phyloP scores from a whole-genome alignment of 2,113 vertebrate species.

The Glaucidium brasilianum region DNA sequence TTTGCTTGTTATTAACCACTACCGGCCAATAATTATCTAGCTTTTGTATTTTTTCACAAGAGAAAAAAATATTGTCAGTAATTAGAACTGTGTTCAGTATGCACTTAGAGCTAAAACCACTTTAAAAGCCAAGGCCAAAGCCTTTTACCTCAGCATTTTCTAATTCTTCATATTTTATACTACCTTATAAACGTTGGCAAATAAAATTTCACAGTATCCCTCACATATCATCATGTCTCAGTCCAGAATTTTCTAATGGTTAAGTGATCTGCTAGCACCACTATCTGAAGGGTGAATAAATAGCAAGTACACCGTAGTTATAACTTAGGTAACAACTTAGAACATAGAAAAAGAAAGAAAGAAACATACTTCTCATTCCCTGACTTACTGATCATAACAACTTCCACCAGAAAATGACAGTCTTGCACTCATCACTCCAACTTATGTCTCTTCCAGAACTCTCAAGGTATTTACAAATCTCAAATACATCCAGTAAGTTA shows the following conservation, averaged over 20 bases:
- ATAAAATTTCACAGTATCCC: background rate
- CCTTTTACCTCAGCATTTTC: background rate
- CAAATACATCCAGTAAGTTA: background rate
- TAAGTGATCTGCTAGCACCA: background rate
- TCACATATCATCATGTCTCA: background rate
- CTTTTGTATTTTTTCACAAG: background rate
- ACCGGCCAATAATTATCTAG: background rate
- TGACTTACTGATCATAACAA: background rate
- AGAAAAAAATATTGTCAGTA: background rate
- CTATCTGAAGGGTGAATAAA: background rate
- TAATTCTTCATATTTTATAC: background rate
- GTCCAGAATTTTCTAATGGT: background rate
- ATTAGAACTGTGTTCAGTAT: background rate
- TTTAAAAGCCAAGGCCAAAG: background rate
- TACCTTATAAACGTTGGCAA: background rate
- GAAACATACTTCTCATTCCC: background rate
- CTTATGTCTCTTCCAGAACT: background rate
- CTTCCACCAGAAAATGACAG: background rate
- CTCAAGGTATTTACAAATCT: background rate
- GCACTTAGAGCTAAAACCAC: background rate
- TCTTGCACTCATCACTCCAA: background rate
- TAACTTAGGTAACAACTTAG: background rate
- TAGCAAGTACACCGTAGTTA: background rate
- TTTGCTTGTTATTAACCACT: background rate
- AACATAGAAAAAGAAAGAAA: background rate